Evolutionary conservation across 2,797 vertebrate species (phyloP), one percentile per base, ranked within the genome.

Genomic region (Tenualosa thibaudeaui): DNA sequence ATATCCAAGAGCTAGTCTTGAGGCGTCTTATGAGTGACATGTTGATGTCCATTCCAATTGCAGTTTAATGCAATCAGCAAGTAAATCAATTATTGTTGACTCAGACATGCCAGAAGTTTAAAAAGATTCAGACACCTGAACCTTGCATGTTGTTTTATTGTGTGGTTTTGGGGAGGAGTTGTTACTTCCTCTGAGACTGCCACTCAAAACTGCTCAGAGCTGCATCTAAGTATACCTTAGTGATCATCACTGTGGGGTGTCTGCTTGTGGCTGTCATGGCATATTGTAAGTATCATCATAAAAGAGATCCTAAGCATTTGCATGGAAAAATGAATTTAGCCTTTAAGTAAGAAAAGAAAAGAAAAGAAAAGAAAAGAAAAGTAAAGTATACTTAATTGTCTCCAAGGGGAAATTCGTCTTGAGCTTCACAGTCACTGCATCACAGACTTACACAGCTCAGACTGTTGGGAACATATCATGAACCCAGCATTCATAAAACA

Each of bases 81-180:
- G 17, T 15, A 56, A 56, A 56, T 56, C 5, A 17, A 56, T 19
- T 56, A 4, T 58, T 58, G 56, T 22, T 58, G 54, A 2, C 19
- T 56, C 54, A 56, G 54, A 19, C 54, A 22, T 17, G 54, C 5
- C 56, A 56, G 4, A 15, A 9, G 0, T 50, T 6, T 50, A 9
- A 50, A 50, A 8, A 9, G 50, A 31, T 1, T 31, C 31, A 31
- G 31, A 31, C n/a, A 62, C 58, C 58, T n/a, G 8, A 60, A 60
- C 56, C 56, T 24, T 24, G n/a, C 22, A n/a, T 8, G n/a, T 24
- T 8, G 58, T 24, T 62, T 24, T 24, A 6, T 24, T n/a, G 8
- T 62, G 7, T 62, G 58, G 58, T 62, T 24, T 62, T 62, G 58
- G 58, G 58, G 58, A 62, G 58, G 58, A 62, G 58, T 62, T 62